phyloP scores from a whole-genome alignment of 2,113 vertebrate species.

The Grantiella picta region DNA sequence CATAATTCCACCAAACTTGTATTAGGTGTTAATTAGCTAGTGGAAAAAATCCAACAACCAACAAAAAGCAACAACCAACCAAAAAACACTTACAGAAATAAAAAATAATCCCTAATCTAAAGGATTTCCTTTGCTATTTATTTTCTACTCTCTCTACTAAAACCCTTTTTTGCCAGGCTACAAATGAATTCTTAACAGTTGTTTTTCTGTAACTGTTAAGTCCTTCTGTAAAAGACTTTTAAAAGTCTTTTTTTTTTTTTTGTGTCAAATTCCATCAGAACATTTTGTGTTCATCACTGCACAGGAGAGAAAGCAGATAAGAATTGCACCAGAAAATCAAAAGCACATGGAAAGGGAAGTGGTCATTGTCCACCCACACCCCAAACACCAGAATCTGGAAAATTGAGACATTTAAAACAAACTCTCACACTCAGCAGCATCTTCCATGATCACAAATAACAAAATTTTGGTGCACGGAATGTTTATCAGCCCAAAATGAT shows the following conservation, averaged over 20 bases:
- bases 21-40: neutral
- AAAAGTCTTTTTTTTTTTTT: neutral
- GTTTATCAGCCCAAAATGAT: neutral
- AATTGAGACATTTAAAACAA: neutral
- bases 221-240: neutral
- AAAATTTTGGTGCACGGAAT: neutral
- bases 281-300: neutral
- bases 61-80: no score
- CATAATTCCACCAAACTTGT: neutral
- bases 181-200: neutral
- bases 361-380: accelerated
- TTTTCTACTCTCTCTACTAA: neutral
- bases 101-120: neutral
- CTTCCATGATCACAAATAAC: neutral
- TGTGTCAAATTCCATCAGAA: neutral
- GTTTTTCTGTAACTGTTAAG: neutral
- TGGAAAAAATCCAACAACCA: neutral
- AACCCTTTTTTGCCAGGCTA: neutral
- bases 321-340: neutral
- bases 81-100: no score
- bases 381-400: neutral
- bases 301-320: neutral
- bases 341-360: accelerated
- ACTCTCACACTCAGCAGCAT: no score
- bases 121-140: neutral